phyloP scores from a whole-genome alignment of 2,113 vertebrate genomes.

The Connochaetes taurinus region DNA sequence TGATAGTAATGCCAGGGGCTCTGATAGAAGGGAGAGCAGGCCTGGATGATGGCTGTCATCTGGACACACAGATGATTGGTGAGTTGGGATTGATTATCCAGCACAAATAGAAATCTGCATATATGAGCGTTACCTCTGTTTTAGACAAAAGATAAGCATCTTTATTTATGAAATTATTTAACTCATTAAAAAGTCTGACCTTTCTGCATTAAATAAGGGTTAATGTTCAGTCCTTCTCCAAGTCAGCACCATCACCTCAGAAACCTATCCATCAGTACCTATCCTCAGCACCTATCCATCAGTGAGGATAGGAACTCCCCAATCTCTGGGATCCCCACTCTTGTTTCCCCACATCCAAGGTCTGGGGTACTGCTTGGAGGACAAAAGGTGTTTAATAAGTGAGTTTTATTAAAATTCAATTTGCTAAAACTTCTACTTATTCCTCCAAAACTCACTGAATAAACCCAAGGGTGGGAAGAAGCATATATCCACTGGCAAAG shows the following conservation, averaged over 20 bases:
- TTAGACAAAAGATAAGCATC: neutral
- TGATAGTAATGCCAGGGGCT: neutral
- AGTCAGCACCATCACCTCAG: neutral
- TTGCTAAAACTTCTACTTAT: neutral
- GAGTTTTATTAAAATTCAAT: neutral
- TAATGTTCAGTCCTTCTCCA: neutral
- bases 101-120: neutral
- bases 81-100: neutral
- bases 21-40: neutral
- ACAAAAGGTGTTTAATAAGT: neutral
- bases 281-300: neutral
- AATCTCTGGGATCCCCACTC: too few relatives aligned
- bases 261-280: neutral
- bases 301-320: neutral
- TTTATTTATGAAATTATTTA: neutral
- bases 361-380: neutral
- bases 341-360: neutral
- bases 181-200: neutral
- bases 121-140: neutral
- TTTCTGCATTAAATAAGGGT: neutral
- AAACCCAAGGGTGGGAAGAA: neutral
- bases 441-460: neutral
- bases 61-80: accelerated
- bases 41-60: too few relatives aligned
- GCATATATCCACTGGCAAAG: neutral